Conservation (phyloP, 2,113 vertebrate species). For the Cynoglossus semilaevis region DNA sequence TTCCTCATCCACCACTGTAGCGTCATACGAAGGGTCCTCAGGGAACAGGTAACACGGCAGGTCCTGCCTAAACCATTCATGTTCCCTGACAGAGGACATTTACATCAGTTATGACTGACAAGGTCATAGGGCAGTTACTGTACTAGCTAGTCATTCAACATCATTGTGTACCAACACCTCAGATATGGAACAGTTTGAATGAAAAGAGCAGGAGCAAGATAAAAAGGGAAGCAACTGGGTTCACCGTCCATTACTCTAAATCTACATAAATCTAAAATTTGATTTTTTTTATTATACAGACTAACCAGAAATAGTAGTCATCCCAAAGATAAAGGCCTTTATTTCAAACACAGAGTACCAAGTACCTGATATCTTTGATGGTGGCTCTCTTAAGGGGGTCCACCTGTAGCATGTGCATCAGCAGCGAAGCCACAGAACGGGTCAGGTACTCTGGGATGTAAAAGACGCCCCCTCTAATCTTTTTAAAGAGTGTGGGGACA, state of each 20-base stretch:
- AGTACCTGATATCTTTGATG: constrained; percentile 96
- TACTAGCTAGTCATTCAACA: not conserved
- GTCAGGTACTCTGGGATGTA: constrained; percentile 97
- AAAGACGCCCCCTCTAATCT: constrained; percentile 98
- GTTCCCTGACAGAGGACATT: constrained; percentile 77
- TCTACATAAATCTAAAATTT: too few species aligned
- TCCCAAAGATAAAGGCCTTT: too few species aligned
- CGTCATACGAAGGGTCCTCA: constrained; percentile 92
- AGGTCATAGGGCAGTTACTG: too few species aligned
- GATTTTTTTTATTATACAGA: too few species aligned
- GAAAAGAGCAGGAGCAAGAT: too few species aligned
- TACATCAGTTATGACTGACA: not conserved
- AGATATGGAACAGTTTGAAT: too few species aligned
- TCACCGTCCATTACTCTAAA: too few species aligned
- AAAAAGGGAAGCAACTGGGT: too few species aligned
- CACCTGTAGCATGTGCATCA: constrained; percentile 96
- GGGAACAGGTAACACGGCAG: constrained; percentile 95
- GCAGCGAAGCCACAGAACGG: constrained; percentile 88
- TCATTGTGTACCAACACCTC: too few species aligned
- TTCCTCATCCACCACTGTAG: constrained; percentile 91
- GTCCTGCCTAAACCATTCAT: constrained; percentile 98
- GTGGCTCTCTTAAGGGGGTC: constrained; percentile 96
- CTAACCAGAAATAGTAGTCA: not conserved
- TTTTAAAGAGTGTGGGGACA: constrained; percentile 96
- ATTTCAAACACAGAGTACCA: not conserved